Evolutionary conservation across 2,113 vertebrate species (phyloP).

Genomic region (Cnemophilus loriae): DNA sequence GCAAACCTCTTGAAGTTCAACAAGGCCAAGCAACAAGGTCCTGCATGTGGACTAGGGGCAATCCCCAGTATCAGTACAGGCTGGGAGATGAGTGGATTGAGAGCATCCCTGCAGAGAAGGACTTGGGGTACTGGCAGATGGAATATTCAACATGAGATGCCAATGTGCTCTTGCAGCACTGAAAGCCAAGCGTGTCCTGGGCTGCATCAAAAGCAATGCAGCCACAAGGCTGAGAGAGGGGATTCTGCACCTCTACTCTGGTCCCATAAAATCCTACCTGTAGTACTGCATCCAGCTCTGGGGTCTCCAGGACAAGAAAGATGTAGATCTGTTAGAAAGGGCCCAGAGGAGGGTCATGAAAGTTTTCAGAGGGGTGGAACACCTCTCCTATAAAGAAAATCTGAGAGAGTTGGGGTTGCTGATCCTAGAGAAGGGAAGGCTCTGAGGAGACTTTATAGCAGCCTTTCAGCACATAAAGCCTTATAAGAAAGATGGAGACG

Average conservation of each 20-base stretch:
- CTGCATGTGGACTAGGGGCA: neutral
- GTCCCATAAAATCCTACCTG: neutral
- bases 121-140: neutral
- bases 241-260: neutral
- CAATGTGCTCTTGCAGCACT: neutral
- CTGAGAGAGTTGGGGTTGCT: neutral
- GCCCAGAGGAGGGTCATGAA: neutral
- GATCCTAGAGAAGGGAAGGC: neutral
- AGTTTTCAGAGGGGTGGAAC: neutral
- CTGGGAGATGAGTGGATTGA: neutral
- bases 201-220: neutral
- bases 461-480: neutral
- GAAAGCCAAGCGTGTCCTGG: rapidly evolving
- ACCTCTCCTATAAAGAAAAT: neutral
- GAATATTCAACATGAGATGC: neutral
- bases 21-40: neutral
- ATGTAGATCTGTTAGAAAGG: neutral
- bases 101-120: rapidly evolving
- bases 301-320: neutral
- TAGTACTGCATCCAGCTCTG: rapidly evolving
- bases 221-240: neutral
- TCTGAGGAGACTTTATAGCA: neutral
- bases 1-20: neutral
- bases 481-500: neutral
- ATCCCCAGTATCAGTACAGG: neutral